phyloP scores from a whole-genome alignment of 2,113 vertebrate species.

The Oncorhynchus tshawytscha region DNA sequence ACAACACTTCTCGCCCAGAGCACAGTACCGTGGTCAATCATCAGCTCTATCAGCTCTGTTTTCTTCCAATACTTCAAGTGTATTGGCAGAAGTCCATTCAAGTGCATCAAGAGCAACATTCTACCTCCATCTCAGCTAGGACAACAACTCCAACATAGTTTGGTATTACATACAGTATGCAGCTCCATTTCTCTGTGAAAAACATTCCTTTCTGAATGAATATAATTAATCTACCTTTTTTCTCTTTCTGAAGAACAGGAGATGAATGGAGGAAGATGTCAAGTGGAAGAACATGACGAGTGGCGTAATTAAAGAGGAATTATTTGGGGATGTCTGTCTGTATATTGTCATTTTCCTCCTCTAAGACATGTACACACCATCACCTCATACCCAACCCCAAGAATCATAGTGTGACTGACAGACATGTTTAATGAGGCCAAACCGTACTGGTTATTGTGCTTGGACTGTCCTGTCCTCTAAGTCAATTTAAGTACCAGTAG shows the following conservation, averaged over 20 bases:
- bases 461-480: conserved; percentile 33
- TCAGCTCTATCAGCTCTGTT: not conserved
- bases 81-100: too few relatives aligned
- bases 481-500: not conserved
- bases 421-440: conserved; percentile 44
- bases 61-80: conserved; percentile 30
- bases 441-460: conserved; percentile 46
- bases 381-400: conserved; percentile 20
- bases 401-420: conserved; percentile 46
- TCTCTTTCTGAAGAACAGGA: conserved; percentile 29
- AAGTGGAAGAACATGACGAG: too few relatives aligned
- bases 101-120: conserved; percentile 4
- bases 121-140: conserved; percentile 1
- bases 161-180: not conserved
- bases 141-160: conserved; percentile 16
- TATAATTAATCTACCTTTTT: conserved; percentile 48
- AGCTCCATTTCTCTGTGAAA: conserved; percentile 22
- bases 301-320: conserved; percentile 19
- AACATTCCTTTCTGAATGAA: not conserved
- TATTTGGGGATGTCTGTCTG: conserved; percentile 46
- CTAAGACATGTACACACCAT: conserved; percentile 9
- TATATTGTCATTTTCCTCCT: not conserved
- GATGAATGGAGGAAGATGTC: conserved; percentile 32
- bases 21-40: conserved; percentile 38
- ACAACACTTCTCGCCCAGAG: conserved; percentile 41